Conservation (phyloP, 1,140 invertebrate genomes). For the Aphis gossypii region DNA sequence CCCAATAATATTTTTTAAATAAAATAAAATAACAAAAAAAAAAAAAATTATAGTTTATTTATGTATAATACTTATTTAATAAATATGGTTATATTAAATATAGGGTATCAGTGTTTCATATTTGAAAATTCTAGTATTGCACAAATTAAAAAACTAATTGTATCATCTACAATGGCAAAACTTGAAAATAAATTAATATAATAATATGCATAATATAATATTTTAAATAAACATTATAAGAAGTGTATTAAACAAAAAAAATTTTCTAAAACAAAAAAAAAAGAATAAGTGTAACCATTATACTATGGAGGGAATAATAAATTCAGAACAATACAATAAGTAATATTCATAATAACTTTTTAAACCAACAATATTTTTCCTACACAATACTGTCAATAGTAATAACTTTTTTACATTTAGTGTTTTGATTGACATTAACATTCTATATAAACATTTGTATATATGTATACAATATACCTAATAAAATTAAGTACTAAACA, state of each 20-base stretch:
- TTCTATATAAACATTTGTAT: not conserved
- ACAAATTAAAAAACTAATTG: not conserved
- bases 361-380: not conserved
- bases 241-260: conserved; percentile 3
- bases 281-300: not conserved
- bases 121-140: conserved; percentile 41
- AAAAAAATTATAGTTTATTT: not conserved
- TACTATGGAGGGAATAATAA: not conserved
- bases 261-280: conserved; percentile 32
- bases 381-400: not conserved
- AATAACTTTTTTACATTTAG: not conserved
- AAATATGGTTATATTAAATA: not conserved
- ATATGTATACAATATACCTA: not conserved
- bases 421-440: conserved; percentile 27
- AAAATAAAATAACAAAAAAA: not conserved
- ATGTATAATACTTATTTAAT: not conserved
- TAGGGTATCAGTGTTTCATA: not conserved
- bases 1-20: not conserved
- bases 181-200: not conserved
- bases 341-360: conserved; percentile 11
- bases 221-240: not conserved
- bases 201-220: conserved; percentile 19
- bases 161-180: not conserved
- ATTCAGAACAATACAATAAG: not conserved
- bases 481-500: conserved; percentile 23